Base-by-base conservation (phyloP, 2,113 vertebrate species). In the Macrotis lagotis region DNA sequence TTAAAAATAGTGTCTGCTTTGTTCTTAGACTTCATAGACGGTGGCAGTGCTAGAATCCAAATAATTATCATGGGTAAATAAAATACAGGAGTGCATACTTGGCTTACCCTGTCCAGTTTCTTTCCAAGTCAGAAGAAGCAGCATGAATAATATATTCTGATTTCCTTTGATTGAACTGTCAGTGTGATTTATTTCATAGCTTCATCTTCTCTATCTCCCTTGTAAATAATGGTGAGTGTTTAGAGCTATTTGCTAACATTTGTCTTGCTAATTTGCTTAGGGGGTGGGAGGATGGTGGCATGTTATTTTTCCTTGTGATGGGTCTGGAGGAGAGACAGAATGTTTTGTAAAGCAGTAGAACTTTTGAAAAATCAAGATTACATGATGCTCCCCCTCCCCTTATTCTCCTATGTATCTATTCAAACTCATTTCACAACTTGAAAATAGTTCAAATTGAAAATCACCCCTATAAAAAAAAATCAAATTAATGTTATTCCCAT, bases 151-250 rank as follows among this genome's bases (percentile, higher is more conserved):
- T 97, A 97, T 96, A 97, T 97, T 97, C 96, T 94, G 95, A 94
- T 95, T 93, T 96, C 97, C 97, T 97, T 94, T 98, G 95, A 98
- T 97, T 97, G 97, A 97, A 97, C 96, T 98, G 97, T 98, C 96
- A 96, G 94, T 55, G 89, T 97, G 97, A 98, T 97, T 97, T 97
- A 98, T 97, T 92, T 96, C 96, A 83, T 49, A 94, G 96, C 94
- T 95, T 96, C 97, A 92, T 96, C 95, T 92, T 93, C 55, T 89
- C 51, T 96, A 51, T 96, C 91, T 94, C 90, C 48, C 95, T 96
- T 93, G 95, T 96, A 98, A 98, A 97, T 96, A 97, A 96, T 95
- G 94, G 95, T 95, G 53, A 48, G 0, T 96, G 95, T 47, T 50
- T 83, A 91, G 94, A 97, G 94, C 48, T 94, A 83, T 96, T 92